A percentile compares a stretch with the other conserved stretches of the same genome.
Evolutionary conservation across 2,797 vertebrate species (phyloP).

Genomic region (Enteromius paludinosus): DNA sequence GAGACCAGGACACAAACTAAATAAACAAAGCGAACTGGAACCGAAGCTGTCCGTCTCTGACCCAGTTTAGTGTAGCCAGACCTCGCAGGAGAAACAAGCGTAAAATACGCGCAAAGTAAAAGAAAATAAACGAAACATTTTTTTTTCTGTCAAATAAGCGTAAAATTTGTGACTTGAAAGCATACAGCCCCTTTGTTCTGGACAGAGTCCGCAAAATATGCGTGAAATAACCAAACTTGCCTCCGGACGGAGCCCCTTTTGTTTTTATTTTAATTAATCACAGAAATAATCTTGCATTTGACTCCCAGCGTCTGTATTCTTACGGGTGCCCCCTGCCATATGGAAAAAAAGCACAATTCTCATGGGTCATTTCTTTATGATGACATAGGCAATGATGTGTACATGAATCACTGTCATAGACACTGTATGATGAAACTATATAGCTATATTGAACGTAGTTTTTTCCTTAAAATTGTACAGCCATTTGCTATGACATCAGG

Average conservation of each 20-base stretch:
- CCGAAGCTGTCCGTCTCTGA: neutral
- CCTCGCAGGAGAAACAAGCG: neutral
- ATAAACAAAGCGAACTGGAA: conserved; percentile 18
- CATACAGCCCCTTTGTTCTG: neutral
- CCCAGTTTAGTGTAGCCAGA: neutral
- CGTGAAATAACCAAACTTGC: neutral
- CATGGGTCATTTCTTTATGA: neutral
- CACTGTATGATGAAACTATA: conserved; percentile 5
- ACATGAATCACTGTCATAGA: neutral
- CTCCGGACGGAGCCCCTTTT: neutral
- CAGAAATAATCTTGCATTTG: neutral
- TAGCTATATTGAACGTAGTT: neutral
- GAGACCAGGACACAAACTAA: conserved; percentile 25
- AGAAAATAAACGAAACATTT: neutral
- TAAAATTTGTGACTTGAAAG: neutral
- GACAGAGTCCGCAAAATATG: neutral
- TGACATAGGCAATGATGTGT: neutral
- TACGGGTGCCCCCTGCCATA: neutral
- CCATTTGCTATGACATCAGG: neutral
- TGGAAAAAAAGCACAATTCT: neutral
- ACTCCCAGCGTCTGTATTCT: neutral
- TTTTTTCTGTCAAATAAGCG: neutral
- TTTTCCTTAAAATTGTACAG: neutral
- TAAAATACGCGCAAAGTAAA: neutral
- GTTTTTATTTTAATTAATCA: neutral